Evolutionary conservation across 2,113 vertebrate species (phyloP), one percentile per base, ranked within the genome.

Genomic region (Aix galericulata): DNA sequence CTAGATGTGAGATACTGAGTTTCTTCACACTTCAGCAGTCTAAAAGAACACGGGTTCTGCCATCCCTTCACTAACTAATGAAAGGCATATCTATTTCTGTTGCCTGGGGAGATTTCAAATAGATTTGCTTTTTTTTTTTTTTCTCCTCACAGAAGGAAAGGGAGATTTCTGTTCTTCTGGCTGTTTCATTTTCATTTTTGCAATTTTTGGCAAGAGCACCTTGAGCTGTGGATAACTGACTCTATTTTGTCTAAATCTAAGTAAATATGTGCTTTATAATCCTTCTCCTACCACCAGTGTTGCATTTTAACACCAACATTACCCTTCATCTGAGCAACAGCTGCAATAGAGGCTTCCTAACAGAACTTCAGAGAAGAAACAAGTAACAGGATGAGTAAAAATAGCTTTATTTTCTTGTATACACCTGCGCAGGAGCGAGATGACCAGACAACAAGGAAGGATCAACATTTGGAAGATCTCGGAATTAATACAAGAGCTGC

Each of bases 141-240:
- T 71, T 27, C 13, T n/a, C 55, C 71, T 27, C 44, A 8, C 60
- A 29, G 75, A 62, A 77, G 68, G 17, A 91, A 62, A 48, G 71
- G 26, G 73, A 36, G n/a, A 82, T 85, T 82, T 87, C 64, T 90
- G 26, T 34, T 89, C 66, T 52, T 29, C 74, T 59, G 56, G 38
- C 50, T 69, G 60, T 71, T 88, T 62, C 17, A 58, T 81, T 94
- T 62, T 27, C 32, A 63, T 75, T 66, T 72, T 67, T 87, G 56
- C 53, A 32, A 38, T 73, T 88, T 89, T 76, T 91, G 77, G 67
- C 82, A 91, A 73, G 73, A 89, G 73, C 85, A 86, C 52, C 71
- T 73, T 52, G 82, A 90, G 50, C 46, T 26, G 46, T 21, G 82
- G 62, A 18, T 60, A 78, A 77, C 34, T n/a, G 52, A 21, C 71